Base-by-base conservation (phyloP, 2,888 invertebrate genomes). In the Thelaira solivaga region DNA sequence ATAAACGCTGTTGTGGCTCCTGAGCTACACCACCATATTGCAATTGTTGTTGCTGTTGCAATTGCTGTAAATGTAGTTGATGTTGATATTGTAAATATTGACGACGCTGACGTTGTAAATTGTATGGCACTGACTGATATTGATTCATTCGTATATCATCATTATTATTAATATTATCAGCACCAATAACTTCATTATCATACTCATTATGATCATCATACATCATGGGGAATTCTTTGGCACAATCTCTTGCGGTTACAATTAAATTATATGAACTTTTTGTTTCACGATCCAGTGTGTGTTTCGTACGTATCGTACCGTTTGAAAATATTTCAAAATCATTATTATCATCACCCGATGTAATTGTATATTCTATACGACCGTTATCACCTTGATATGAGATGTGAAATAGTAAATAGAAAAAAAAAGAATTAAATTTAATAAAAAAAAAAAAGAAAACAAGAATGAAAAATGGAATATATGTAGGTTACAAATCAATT, bases 191-290 rank as follows among this genome's bases (percentile, higher is more conserved):
- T 6, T 68, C 64, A 53, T 71, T 31, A 67, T 61, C 41, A 22
- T 61, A 7, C 34, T 34, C 57, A 22, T 26, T 45, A 36, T 62
- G 41, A 59, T 64, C 71, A 57, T 79, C 77, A 47, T 77, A 76
- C 62, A 79, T 72, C 69, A 75, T 80, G 77, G 81, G 81, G 77
- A 93, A 93, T 79, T 92, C 91, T 81, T 90, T 90, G 8, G 97
- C 96, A 87, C 93, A 93, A 89, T 98, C 98, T 64, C 92, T 93
- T 31, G 97, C 98, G 61, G 94, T 94, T 49, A 98, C 93, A 41
- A 95, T 92, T 83, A 98, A 90, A 87, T 94, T 95, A 90, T 97
- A 98, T 24, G 93, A 90, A 11, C 94, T 92, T 81, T 93, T 92
- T 41, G 92, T 92, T 90, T 98, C 98, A 80, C 98, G 91, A 88